These are phyloP conservation scores for Panagrolaimus sp. DNA, from an alignment of 1,140 invertebrate genomes.

Conservation along the genomic window DNA sequence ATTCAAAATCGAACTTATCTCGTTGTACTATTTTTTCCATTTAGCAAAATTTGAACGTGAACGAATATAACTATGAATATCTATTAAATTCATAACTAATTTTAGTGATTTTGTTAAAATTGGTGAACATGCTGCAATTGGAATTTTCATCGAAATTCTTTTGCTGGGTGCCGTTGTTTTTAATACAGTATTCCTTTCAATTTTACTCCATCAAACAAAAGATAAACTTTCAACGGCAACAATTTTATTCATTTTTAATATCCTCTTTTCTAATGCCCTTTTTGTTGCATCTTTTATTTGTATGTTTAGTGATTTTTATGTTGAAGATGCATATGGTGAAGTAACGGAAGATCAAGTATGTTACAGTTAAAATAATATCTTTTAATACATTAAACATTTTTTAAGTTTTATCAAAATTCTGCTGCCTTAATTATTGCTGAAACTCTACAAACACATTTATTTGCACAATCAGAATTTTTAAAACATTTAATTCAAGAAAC, in stretches of 20 bases:
- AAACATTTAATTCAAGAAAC: constrained; percentile 57
- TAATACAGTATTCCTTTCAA: constrained; percentile 43
- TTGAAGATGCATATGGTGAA: background rate
- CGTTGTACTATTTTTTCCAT: too few relatives aligned
- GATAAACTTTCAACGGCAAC: constrained; percentile 54
- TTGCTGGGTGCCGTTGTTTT: constrained; percentile 39
- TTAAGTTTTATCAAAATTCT: constrained; percentile 25
- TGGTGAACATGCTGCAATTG: constrained; percentile 29
- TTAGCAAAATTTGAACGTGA: too few relatives aligned
- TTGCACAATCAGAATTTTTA: constrained; percentile 48
- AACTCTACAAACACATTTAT: constrained; percentile 53
- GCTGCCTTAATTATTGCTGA: constrained; percentile 45
- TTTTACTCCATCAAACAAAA: constrained; percentile 45
- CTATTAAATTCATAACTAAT: too few relatives aligned
- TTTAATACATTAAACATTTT: constrained; percentile 17
- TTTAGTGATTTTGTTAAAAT: constrained; percentile 33
- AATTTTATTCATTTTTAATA: constrained; percentile 56
- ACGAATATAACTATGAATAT: too few relatives aligned
- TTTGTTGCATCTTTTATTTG: constrained; percentile 55
- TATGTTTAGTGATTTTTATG: constrained; percentile 48
- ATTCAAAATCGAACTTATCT: too few relatives aligned
- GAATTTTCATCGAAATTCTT: constrained; percentile 40
- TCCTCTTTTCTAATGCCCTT: constrained; percentile 55
- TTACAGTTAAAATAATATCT: background rate
- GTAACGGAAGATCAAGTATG: constrained; percentile 8